Evolutionary conservation across 1,140 invertebrate genomes (phyloP).

Genomic region (Schlechtendalia chinensis): DNA sequence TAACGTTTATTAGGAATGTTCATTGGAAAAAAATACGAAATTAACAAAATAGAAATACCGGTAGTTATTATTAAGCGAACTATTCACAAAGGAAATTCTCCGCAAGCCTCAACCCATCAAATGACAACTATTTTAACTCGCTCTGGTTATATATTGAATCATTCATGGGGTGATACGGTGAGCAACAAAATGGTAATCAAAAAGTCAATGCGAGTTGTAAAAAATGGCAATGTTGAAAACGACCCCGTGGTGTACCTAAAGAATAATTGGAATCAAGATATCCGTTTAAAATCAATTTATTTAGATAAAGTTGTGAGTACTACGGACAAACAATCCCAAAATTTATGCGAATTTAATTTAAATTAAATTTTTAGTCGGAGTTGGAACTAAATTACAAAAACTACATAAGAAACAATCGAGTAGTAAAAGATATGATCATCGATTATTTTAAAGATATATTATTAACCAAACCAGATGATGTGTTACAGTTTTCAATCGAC

Average conservation of each 20-base stretch:
- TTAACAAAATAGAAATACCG: background rate
- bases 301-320: conserved; percentile 25
- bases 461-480: background rate
- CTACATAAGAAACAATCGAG: background rate
- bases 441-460: conserved; percentile 19
- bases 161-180: conserved; percentile 14
- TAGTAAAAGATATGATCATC: background rate
- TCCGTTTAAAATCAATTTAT: conserved; percentile 13
- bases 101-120: background rate
- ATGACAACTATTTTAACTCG: conserved; percentile 16
- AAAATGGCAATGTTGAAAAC: background rate
- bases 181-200: background rate
- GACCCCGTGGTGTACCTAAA: background rate
- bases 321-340: background rate
- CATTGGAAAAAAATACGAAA: background rate
- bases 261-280: conserved; percentile 10
- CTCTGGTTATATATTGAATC: conserved; percentile 24
- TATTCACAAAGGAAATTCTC: background rate
- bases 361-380: background rate
- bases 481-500: conserved; percentile 35
- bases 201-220: background rate
- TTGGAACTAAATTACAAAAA: background rate
- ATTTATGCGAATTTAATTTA: background rate
- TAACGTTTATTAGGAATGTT: conserved; percentile 10
- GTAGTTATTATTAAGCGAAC: conserved; percentile 3